Base-by-base conservation (phyloP, 2,888 invertebrate species). In the Crioceris asparagi region DNA sequence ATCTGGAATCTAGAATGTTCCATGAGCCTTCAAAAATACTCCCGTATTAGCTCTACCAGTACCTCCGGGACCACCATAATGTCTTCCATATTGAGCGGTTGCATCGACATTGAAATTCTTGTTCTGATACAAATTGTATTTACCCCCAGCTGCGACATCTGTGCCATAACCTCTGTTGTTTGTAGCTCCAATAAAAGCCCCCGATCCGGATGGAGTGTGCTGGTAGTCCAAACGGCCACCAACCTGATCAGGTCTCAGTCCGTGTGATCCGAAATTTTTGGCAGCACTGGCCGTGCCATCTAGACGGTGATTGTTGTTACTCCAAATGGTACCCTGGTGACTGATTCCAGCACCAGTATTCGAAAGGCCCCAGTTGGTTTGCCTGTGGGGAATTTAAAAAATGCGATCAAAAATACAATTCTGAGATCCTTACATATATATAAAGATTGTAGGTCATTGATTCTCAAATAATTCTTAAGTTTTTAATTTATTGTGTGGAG, bases 171-270 rank as follows among this genome's bases (percentile, higher is more conserved):
- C 32, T 8, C 45, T 44, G 3, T 48, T 45, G 11, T 45, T 48
- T 21, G 51, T 47, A 15, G 51, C 56, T 2, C 41, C 42, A 8
- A 51, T 7, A 25, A 51, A 52, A 4, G 53, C 38, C 27, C 36
- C 27, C 4, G 53, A 51, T n/a, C 49, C 49, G 16, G 49, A 49
- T 7, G 54, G 54, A 17, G 41, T 39, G 41, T 56, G 52, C 10
- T 38, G 21, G 36, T 54, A 56, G 29, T 50, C 51, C 32, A 56
- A 30, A 17, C 46, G 44, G 12, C 53, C 55, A 30, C 53, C 52
- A 36, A 45, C 32, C 8, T 46, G 47, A 10, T 48, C 48, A n/a
- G 54, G 54, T 18, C 48, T 47, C 23, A 44, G 32, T 17, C 52
- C 51, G 12, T 40, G 46, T 6, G 45, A 43, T n/a, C 30, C 23